Evolutionary conservation across 2,888 invertebrate species (phyloP).

Genomic region (Parnassius smintheus): DNA sequence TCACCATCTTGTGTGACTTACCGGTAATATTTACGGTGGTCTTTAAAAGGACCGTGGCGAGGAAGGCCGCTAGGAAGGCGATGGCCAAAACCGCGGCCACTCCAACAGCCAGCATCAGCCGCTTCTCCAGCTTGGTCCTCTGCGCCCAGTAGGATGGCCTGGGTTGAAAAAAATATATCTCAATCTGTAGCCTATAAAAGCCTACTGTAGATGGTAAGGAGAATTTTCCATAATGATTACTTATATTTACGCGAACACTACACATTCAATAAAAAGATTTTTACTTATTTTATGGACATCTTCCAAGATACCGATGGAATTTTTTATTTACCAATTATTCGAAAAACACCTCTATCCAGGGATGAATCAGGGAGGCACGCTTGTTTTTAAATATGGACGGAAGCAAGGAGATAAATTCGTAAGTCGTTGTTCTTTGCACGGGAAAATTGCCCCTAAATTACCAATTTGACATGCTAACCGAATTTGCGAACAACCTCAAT

Average conservation of each 20-base stretch:
- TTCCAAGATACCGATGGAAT: too few species aligned
- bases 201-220: too few species aligned
- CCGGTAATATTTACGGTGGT: neutral
- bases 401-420: neutral
- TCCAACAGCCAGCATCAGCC: constrained; percentile 52
- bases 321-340: too few species aligned
- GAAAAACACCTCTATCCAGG: too few species aligned
- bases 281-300: too few species aligned
- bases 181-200: too few species aligned
- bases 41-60: neutral
- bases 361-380: too few species aligned
- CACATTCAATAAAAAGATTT: too few species aligned
- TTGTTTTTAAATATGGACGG: neutral
- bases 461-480: constrained; percentile 72
- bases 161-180: constrained; percentile 11
- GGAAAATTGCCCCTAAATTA: constrained; percentile 73
- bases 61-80: neutral
- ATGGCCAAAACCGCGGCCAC: constrained; percentile 30
- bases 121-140: constrained; percentile 64
- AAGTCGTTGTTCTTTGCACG: constrained; percentile 37
- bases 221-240: too few species aligned
- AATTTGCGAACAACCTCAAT: constrained; percentile 63
- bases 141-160: constrained; percentile 70
- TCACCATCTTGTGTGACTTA: neutral
- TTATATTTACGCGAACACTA: too few species aligned